Conservation (phyloP, 2,113 vertebrate species). For the Uropsilus gracilis region DNA sequence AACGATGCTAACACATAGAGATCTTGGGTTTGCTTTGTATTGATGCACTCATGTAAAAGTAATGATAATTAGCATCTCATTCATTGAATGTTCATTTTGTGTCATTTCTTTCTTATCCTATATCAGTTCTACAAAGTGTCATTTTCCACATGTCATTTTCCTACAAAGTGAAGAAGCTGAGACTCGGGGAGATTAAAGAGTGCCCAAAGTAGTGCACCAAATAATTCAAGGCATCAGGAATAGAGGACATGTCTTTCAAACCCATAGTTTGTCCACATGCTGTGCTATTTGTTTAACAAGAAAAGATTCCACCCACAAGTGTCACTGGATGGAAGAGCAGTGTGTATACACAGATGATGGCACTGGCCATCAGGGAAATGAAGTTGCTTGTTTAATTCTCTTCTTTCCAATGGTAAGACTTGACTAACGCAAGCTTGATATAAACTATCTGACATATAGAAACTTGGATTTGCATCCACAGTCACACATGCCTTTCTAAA, state of each 20-base stretch:
- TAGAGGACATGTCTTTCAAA: background rate
- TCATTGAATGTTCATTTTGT: background rate
- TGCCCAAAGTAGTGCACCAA: background rate
- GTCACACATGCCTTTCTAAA: background rate
- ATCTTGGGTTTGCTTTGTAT: background rate
- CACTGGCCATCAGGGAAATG: background rate
- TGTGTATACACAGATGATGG: background rate
- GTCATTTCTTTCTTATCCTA: background rate
- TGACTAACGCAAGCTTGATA: background rate
- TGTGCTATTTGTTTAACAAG: background rate
- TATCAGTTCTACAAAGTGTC: background rate
- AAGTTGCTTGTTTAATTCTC: background rate
- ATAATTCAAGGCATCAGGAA: background rate
- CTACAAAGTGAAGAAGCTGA: background rate
- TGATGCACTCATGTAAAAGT: background rate
- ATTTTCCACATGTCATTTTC: background rate
- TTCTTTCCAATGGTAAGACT: background rate
- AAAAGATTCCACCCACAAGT: background rate
- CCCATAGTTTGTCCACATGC: background rate
- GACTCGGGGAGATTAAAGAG: background rate
- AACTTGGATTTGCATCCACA: background rate
- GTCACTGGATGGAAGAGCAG: background rate
- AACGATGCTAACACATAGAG: background rate
- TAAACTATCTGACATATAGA: background rate
- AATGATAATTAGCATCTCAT: background rate